phyloP scores from a whole-genome alignment of 35 echinoderm and acorn worm species.

The Holothuria glaberrima region DNA sequence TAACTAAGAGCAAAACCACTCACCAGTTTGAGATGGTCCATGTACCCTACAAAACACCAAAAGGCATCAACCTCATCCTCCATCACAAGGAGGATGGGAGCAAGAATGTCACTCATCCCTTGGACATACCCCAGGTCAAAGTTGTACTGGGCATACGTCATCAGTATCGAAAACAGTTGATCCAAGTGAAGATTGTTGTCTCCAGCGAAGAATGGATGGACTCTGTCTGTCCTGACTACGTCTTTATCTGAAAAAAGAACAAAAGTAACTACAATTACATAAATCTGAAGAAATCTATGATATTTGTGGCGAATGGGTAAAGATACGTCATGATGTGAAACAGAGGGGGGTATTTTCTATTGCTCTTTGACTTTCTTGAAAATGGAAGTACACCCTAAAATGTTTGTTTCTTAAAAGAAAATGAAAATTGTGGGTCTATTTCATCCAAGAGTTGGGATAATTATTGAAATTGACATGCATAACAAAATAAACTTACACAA shows the following conservation, averaged over 20 bases:
- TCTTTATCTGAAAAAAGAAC: slow-evolving; percentile 89
- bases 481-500: slow-evolving; percentile 20
- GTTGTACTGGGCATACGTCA: slow-evolving; percentile 96
- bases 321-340: not conserved
- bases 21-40: slow-evolving; percentile 84
- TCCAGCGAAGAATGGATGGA: slow-evolving; percentile 82
- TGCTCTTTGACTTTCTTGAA: not conserved
- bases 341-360: not conserved
- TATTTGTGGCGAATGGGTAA: not conserved
- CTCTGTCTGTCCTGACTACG: slow-evolving; percentile 85
- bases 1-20: not conserved
- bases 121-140: slow-evolving; percentile 99
- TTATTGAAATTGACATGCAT: no score
- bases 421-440: no score
- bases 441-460: no score
- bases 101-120: slow-evolving; percentile 95
- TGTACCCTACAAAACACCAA: slow-evolving; percentile 92
- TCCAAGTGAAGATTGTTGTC: slow-evolving; percentile 84
- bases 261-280: not conserved
- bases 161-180: slow-evolving; percentile 81
- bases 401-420: not conserved
- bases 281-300: no score
- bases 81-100: slow-evolving; percentile 90
- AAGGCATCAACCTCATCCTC: slow-evolving; percentile 98
- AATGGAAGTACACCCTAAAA: no score